A percentile compares a stretch with the other conserved stretches of the same genome.
Conservation (phyloP, 1,140 invertebrate species). For the Cotesia glomerata region DNA sequence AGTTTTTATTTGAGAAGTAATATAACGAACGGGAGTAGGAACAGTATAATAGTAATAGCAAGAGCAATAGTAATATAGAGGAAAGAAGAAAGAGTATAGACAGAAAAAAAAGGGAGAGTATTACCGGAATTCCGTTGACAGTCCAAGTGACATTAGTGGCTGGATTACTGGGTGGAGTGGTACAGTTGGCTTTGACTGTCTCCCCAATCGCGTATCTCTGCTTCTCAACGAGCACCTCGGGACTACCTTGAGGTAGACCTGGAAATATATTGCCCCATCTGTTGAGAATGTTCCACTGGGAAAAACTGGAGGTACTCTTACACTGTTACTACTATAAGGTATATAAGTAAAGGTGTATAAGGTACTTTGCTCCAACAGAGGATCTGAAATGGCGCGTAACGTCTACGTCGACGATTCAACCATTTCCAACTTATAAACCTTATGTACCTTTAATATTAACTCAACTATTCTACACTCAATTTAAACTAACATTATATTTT, state of each 20-base stretch:
- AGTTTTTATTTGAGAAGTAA: too few relatives aligned
- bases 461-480: too few relatives aligned
- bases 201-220: slow-evolving; percentile 76
- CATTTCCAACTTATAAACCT: background rate
- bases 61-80: too few relatives aligned
- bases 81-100: too few relatives aligned
- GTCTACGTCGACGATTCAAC: background rate
- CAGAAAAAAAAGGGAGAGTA: slow-evolving; percentile 32
- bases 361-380: background rate
- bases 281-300: slow-evolving; percentile 21
- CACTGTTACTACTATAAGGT: background rate
- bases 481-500: too few relatives aligned
- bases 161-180: slow-evolving; percentile 74
- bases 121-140: slow-evolving; percentile 78
- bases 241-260: slow-evolving; percentile 73
- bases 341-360: background rate
- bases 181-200: slow-evolving; percentile 76
- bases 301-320: background rate
- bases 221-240: slow-evolving; percentile 73
- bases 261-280: slow-evolving; percentile 48
- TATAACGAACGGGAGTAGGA: too few relatives aligned
- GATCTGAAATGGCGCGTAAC: background rate
- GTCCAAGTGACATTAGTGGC: slow-evolving; percentile 82
- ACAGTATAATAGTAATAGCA: too few relatives aligned
- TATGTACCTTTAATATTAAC: too few relatives aligned